A percentile compares a stretch with the other conserved stretches of the same genome.
These are phyloP conservation scores for Dicycla oo DNA, from an alignment of 2,888 invertebrate genomes.

Conservation along the genomic window DNA sequence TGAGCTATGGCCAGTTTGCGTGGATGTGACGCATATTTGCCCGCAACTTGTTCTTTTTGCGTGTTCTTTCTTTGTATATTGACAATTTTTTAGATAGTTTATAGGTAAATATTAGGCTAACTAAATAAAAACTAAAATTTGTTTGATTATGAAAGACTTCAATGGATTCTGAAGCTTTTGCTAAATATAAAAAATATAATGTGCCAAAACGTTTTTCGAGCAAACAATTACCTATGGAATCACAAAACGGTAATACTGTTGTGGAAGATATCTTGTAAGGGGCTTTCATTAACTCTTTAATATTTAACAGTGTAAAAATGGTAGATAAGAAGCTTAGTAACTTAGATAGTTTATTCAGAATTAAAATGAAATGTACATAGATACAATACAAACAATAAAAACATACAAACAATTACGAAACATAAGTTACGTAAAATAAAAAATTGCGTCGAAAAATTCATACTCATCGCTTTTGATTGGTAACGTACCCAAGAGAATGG, in stretches of 20 bases:
- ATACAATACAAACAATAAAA: no score
- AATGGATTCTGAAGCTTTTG: no score
- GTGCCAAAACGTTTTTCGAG: background rate
- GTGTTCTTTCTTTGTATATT: no score
- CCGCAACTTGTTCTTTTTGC: no score
- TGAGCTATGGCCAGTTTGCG: no score
- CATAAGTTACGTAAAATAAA: no score
- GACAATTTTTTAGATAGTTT: constrained; percentile 1
- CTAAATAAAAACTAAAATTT: background rate
- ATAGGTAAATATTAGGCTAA: background rate
- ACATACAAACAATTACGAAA: no score
- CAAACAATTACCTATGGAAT: background rate
- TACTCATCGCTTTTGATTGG: background rate
- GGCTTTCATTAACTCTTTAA: background rate
- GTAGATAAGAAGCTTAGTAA: background rate
- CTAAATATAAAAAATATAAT: background rate
- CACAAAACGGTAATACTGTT: background rate
- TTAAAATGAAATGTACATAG: background rate
- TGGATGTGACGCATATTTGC: no score
- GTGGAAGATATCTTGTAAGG: background rate
- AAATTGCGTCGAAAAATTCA: background rate
- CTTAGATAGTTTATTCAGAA: background rate
- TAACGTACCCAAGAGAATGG: background rate
- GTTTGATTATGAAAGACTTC: background rate
- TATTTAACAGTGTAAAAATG: background rate